phyloP scores from a whole-genome alignment of 2,888 invertebrate genomes.

The Ectemnius cavifrons region DNA sequence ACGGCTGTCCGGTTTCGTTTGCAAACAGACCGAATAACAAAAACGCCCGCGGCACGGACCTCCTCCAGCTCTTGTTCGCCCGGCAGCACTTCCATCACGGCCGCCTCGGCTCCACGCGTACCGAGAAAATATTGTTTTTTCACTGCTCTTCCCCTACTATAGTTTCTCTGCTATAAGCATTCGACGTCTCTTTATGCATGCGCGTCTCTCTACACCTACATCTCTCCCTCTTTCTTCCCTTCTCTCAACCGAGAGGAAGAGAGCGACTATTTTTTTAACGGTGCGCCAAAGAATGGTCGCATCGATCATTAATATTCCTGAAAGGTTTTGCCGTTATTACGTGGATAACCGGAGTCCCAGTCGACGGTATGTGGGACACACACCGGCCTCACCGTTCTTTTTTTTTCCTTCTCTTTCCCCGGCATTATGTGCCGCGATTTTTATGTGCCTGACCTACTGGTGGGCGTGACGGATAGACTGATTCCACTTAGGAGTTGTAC shows the following conservation, averaged over 20 bases:
- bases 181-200: not conserved
- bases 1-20: conserved; percentile 73
- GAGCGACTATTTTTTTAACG: not conserved
- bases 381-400: not conserved
- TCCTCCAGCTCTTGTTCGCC: conserved; percentile 29
- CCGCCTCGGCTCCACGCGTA: not conserved
- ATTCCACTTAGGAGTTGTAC: not conserved
- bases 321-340: conserved; percentile 11
- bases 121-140: conserved; percentile 39
- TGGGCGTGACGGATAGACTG: conserved; percentile 24
- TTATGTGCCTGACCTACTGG: conserved; percentile 14
- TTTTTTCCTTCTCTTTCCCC: not conserved
- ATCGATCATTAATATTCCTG: conserved; percentile 18
- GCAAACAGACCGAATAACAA: conserved; percentile 62
- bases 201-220: conserved; percentile 15
- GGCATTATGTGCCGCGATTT: conserved; percentile 2
- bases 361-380: not conserved
- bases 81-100: conserved; percentile 19
- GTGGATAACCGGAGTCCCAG: not conserved
- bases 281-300: conserved; percentile 12
- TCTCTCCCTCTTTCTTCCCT: not conserved
- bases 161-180: too few species aligned
- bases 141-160: not conserved
- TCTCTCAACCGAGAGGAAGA: not conserved
- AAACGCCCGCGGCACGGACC: conserved; percentile 46